Evolutionary conservation across 2,113 vertebrate species (phyloP).

Genomic region (Perccottus glenii): DNA sequence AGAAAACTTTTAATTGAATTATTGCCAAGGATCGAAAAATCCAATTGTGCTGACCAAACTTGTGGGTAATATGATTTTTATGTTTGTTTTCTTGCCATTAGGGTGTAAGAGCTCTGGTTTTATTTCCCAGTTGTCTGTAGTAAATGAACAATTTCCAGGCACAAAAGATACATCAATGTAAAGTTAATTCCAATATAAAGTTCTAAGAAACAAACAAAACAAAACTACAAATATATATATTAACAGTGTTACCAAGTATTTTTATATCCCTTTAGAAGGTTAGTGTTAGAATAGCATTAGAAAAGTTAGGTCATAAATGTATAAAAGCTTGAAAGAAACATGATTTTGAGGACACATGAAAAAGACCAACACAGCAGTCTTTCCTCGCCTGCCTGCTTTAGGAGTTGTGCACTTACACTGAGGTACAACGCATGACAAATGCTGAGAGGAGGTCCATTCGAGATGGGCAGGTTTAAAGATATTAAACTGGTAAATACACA

Average conservation of each 20-base stretch:
- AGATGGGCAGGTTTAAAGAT: constrained; percentile 59
- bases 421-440: constrained; percentile 44
- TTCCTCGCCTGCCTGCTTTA: constrained; percentile 15
- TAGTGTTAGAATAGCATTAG: not conserved
- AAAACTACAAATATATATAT: constrained; percentile 1
- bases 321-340: too few species aligned
- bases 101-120: constrained; percentile 49
- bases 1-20: constrained; percentile 62
- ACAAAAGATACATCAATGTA: constrained; percentile 39
- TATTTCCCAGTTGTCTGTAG: constrained; percentile 72
- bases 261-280: not conserved
- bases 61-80: constrained; percentile 41
- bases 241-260: not conserved
- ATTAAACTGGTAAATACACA: constrained; percentile 55
- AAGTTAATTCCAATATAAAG: constrained; percentile 49
- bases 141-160: constrained; percentile 61
- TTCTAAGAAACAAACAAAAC: not conserved
- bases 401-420: constrained; percentile 18
- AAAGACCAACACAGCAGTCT: not conserved
- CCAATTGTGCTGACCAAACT: constrained; percentile 45
- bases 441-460: constrained; percentile 21
- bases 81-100: constrained; percentile 42
- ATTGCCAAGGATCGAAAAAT: constrained; percentile 43
- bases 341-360: not conserved
- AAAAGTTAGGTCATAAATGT: not conserved